Evolutionary conservation across 2,888 invertebrate genomes (phyloP).

Genomic region (Phalangium opilio): DNA sequence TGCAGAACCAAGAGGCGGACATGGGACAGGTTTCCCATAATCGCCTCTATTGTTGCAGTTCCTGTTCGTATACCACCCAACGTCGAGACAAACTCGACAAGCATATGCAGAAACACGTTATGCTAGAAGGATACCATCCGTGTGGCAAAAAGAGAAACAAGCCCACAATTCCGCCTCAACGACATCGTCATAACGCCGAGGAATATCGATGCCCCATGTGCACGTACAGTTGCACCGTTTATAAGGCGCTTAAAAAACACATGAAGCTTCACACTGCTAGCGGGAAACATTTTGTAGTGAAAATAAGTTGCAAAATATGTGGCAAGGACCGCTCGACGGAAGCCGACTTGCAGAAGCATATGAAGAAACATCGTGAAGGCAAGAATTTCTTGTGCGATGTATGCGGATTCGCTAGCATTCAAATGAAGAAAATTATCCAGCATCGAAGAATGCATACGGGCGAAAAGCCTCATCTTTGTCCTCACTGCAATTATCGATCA

Average conservation of each 20-base stretch:
- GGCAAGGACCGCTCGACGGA: constrained; percentile 40
- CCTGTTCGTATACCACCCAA: constrained; percentile 29
- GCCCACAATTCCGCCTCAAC: constrained; percentile 31
- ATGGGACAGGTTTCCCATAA: constrained; percentile 1
- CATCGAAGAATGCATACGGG: constrained; percentile 43
- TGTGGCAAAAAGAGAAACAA: constrained; percentile 33
- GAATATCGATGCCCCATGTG: constrained; percentile 40
- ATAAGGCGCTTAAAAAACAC: constrained; percentile 40
- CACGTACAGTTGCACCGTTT: constrained; percentile 41
- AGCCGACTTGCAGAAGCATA: constrained; percentile 37
- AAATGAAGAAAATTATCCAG: constrained; percentile 42
- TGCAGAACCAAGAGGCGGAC: not conserved
- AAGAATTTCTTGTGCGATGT: constrained; percentile 40
- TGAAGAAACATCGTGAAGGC: constrained; percentile 38
- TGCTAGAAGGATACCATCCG: constrained; percentile 33
- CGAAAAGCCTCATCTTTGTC: constrained; percentile 41
- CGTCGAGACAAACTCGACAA: constrained; percentile 35
- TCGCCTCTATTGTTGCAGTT: constrained; percentile 28
- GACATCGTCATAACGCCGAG: constrained; percentile 33
- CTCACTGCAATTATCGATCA: constrained; percentile 41
- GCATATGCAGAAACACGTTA: constrained; percentile 34
- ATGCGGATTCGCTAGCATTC: constrained; percentile 40
- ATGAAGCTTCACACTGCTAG: constrained; percentile 35
- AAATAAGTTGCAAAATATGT: constrained; percentile 38
- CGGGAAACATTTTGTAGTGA: constrained; percentile 10